These are phyloP conservation scores for Megalopta genalis DNA, from an alignment of 1,140 invertebrate genomes.

Conservation along the genomic window DNA sequence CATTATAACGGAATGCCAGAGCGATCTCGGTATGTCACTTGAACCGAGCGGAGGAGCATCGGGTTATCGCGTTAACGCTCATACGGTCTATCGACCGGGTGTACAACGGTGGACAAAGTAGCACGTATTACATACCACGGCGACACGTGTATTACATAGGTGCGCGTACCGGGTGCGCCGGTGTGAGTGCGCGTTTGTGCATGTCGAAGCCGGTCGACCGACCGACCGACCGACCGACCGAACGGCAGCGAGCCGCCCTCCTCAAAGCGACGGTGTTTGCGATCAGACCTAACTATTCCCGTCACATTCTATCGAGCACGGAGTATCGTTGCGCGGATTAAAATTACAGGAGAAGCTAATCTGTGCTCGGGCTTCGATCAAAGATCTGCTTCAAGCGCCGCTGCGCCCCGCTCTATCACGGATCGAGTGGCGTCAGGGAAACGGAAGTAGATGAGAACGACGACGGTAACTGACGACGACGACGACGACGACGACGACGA, in stretches of 20 bases:
- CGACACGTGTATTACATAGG: conserved; percentile 51
- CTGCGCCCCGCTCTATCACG: not conserved
- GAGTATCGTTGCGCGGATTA: conserved; percentile 24
- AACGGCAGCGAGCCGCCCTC: conserved; percentile 12
- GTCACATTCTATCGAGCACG: conserved; percentile 41
- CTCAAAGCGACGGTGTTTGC: conserved; percentile 56
- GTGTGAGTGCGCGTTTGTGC: conserved; percentile 28
- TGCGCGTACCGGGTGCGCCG: not conserved
- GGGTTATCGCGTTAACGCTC: conserved; percentile 65
- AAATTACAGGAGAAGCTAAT: conserved; percentile 29
- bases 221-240: not conserved
- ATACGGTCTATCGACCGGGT: conserved; percentile 59
- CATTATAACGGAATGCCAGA: conserved; percentile 58
- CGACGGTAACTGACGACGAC: too few relatives aligned
- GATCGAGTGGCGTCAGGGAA: not conserved
- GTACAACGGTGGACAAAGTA: conserved; percentile 55
- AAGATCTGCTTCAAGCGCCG: conserved; percentile 26
- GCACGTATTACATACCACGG: conserved; percentile 51
- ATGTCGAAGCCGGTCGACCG: conserved; percentile 21
- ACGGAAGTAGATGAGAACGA: conserved; percentile 14
- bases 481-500: not conserved
- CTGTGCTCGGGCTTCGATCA: conserved; percentile 12
- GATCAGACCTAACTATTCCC: conserved; percentile 55
- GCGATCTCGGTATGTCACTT: conserved; percentile 53
- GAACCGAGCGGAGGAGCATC: conserved; percentile 42